Percentiles rank a stretch among this genome's conserved stretches.
These are phyloP conservation scores for Tichodroma muraria DNA, from an alignment of 2,113 vertebrate species.

Conservation along the genomic window DNA sequence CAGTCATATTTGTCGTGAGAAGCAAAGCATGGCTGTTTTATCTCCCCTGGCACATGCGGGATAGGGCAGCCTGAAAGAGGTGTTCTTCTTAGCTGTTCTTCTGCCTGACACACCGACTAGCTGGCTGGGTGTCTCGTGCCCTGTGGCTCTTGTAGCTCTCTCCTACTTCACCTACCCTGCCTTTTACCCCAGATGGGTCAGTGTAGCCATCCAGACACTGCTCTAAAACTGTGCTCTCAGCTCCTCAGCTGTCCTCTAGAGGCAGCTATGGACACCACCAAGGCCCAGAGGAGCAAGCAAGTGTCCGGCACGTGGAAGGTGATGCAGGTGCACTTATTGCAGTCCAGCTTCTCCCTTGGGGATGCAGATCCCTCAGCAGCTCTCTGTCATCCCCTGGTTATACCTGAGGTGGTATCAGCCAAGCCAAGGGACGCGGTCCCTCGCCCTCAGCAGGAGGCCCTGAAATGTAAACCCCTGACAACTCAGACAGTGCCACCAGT, in stretches of 20 bases:
- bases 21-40: not conserved
- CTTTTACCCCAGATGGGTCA: not conserved
- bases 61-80: not conserved
- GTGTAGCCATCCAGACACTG: not conserved
- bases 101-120: not conserved
- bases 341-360: not conserved
- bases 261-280: not conserved
- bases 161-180: not conserved
- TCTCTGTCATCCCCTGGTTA: not conserved
- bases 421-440: accelerated
- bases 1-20: not conserved
- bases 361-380: not conserved
- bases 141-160: not conserved
- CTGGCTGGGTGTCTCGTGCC: not conserved
- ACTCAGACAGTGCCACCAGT: not conserved
- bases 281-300: not conserved
- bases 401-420: not conserved
- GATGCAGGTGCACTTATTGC: not conserved
- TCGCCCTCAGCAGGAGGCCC: not conserved
- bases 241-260: not conserved
- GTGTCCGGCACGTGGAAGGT: not conserved
- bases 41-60: not conserved
- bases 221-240: not conserved
- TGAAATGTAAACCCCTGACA: not conserved
- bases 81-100: not conserved